Evolutionary conservation across 2,113 vertebrate species (phyloP), one percentile per base, ranked within the genome.

Genomic region (Gallinago undulata): DNA sequence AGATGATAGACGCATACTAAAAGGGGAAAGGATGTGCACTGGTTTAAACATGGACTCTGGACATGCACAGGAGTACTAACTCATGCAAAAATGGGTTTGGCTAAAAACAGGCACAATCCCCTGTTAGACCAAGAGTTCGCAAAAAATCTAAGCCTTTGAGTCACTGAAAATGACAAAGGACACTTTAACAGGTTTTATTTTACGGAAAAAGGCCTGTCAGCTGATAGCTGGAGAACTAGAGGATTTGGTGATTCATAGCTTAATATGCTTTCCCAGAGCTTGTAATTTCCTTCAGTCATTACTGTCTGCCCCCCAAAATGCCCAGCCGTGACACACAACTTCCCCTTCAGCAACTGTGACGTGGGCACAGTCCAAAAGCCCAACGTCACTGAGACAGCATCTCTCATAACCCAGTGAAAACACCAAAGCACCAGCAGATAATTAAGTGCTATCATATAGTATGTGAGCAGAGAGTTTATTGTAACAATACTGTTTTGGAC

Each of bases 241-340:
- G 48, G 51, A 82, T 79, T 92, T 17, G 3, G 37, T 87, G 94
- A 96, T 95, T 96, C 89, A 96, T 13, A 84, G 73, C 39, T 77
- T 59, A 95, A 95, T 48, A 74, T 0, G 0, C 85, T 87, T 92
- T 91, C 55, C 33, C 62, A 67, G 51, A 60, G 62, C 11, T 60
- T 83, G 11, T 67, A 75, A 89, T 93, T 94, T 88, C 80, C 80
- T 88, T 86, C 33, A 60, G 47, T 95, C 68, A 63, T 50, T 87
- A 69, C 70, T 1, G 0, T 37, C 57, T 19, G 50, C 7, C 62
- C 56, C 57, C 75, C 19, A 2, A 83, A 91, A 90, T 66, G 66
- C 62, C 56, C 62, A 28, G 45, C 31, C 23, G 0, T 0, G 28
- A 77, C 66, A 67, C n/a, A 90, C 4, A 4, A 79, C 53, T 81